Evolutionary conservation across 1,140 invertebrate genomes (phyloP).

Genomic region (Nasonia giraulti): DNA sequence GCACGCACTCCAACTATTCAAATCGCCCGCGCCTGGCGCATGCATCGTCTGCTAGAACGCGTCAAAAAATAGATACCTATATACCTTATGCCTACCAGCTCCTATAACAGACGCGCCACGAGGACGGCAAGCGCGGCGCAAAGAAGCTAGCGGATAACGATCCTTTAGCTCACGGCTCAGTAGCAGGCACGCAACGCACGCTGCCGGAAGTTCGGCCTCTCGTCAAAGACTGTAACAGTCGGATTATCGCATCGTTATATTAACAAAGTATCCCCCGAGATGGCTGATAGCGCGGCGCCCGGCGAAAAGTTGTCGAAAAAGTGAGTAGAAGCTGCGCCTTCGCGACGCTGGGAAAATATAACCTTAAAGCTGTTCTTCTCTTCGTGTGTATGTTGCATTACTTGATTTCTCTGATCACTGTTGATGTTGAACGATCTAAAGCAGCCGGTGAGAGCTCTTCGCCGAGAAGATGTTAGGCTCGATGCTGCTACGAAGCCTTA

Average conservation of each 20-base stretch:
- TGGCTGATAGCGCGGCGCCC: slow-evolving; percentile 74
- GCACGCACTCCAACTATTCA: too few relatives aligned
- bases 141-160: too few relatives aligned
- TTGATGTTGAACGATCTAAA: background rate
- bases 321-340: slow-evolving; percentile 73
- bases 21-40: too few relatives aligned
- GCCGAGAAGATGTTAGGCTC: slow-evolving; percentile 58
- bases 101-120: background rate
- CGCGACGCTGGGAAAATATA: slow-evolving; percentile 56
- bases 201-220: background rate
- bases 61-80: background rate
- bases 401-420: background rate
- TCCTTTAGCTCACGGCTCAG: background rate
- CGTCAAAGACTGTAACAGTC: too few relatives aligned
- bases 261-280: slow-evolving; percentile 54
- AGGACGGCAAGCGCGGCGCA: background rate
- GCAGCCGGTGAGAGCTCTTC: background rate
- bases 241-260: background rate
- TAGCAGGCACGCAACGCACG: background rate
- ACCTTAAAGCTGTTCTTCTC: slow-evolving; percentile 50
- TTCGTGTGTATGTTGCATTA: background rate
- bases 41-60: slow-evolving; percentile 4
- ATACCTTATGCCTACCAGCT: too few relatives aligned
- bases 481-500: slow-evolving; percentile 49
- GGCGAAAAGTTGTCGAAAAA: slow-evolving; percentile 82